Evolutionary conservation across 2,113 vertebrate genomes (phyloP).

Genomic region (Abramis brama): DNA sequence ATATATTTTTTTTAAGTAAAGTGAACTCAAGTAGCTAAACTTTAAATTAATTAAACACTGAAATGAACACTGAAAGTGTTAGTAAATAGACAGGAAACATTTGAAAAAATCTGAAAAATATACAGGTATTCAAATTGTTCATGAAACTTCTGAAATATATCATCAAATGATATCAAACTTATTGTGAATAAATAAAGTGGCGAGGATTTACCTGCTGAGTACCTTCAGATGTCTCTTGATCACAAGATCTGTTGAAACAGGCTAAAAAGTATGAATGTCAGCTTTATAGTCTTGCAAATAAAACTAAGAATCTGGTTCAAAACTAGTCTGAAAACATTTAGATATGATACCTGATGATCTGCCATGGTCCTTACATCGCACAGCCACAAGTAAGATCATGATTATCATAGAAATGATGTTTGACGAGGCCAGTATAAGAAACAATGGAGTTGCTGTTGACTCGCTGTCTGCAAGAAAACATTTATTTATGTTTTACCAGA

Average conservation of each 20-base stretch:
- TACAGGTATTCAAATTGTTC: neutral
- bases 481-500: neutral
- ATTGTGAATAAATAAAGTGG: neutral
- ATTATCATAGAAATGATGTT: slow-evolving; percentile 14
- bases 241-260: neutral
- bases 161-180: neutral
- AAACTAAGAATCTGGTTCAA: neutral
- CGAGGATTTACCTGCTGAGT: neutral
- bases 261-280: neutral
- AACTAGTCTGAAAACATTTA: neutral
- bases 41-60: neutral
- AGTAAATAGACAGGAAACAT: neutral
- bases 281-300: neutral
- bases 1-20: neutral
- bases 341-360: neutral
- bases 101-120: neutral
- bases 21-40: neutral
- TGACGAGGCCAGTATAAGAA: slow-evolving; percentile 1
- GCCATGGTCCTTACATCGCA: neutral
- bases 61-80: neutral
- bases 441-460: neutral
- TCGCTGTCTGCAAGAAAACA: neutral
- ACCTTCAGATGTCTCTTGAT: slow-evolving; percentile 1
- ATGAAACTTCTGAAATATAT: neutral
- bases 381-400: neutral